Evolutionary conservation across 2,797 vertebrate genomes (phyloP), one percentile per base, ranked within the genome.

Genomic region (Sebastes variabilis): DNA sequence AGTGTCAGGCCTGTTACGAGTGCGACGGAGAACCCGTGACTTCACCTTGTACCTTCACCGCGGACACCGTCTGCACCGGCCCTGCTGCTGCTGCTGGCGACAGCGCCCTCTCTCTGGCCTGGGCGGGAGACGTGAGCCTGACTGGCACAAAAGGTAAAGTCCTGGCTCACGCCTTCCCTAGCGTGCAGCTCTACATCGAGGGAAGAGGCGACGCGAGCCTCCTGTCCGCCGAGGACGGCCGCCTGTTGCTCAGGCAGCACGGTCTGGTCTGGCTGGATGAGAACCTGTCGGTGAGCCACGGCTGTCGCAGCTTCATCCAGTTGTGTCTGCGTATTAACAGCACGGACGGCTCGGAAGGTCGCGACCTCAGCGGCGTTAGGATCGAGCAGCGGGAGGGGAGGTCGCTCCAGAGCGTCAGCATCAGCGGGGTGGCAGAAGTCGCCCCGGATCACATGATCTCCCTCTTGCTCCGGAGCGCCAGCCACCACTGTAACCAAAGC

Each of bases 251-350:
- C 77, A 93, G 89, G 77, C 96, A 97, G 27, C 96, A 98, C 1
- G 97, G 97, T 25, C 94, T 98, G 60, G 77, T 97, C 67, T 98
- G 97, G 97, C 88, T 95, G 49, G 97, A 98, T 65, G 89, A 97
- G 64, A 98, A 96, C 87, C 95, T 98, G 38, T 95, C 96, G 0
- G 82, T 97, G 77, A 97, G 94, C 69, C 97, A 97, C 8, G 95
- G 93, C 85, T 98, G 97, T 87, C 95, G 96, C 66, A 97, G 96
- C 84, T 98, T 97, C 79, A 90, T 98, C 70, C 97, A 97, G 62
- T 86, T 96, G 56, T 96, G 96, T 27, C 83, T 98, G 55, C 96
- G 92, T 62, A 80, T 97, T n/a, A 97, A 97, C 80, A 90, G 79
- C 88, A 96, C 94, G 0, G 94, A 95, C 1, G 94, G 96, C 24